Conservation (phyloP, 2,888 invertebrate species). For the Phyto melanocephala region DNA sequence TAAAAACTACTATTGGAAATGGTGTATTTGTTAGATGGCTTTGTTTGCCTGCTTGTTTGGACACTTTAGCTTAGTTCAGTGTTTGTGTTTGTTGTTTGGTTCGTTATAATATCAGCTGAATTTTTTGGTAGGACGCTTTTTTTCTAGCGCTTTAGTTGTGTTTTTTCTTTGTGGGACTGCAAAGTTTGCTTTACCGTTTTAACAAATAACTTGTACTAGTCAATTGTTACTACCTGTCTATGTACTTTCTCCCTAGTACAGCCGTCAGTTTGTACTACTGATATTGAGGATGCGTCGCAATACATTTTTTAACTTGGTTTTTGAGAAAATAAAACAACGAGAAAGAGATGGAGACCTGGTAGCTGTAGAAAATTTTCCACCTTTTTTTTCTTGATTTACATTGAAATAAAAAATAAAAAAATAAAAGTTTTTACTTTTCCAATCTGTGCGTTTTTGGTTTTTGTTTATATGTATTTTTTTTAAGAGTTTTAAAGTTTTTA, state of each 20-base stretch:
- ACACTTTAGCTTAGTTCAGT: conserved; percentile 43
- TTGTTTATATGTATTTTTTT: neutral
- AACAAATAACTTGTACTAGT: conserved; percentile 59
- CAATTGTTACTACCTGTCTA: conserved; percentile 52
- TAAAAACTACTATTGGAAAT: conserved; percentile 1
- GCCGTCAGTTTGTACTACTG: neutral
- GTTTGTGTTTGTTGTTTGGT: conserved; percentile 48
- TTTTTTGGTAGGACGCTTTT: conserved; percentile 2
- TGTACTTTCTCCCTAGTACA: conserved; percentile 13
- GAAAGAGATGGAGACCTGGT: neutral
- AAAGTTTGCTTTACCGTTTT: conserved; percentile 46
- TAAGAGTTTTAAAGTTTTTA: conserved; percentile 30
- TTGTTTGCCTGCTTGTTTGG: conserved; percentile 26
- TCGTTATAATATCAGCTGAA: conserved; percentile 30
- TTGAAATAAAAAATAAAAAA: neutral
- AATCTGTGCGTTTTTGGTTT: conserved; percentile 32
- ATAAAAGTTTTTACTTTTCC: conserved; percentile 21
- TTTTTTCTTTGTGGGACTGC: conserved; percentile 7
- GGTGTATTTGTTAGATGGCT: conserved; percentile 15
- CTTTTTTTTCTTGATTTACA: neutral
- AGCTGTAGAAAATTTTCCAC: neutral
- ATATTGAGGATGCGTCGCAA: neutral
- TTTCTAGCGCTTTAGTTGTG: conserved; percentile 16
- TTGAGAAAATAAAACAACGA: neutral
- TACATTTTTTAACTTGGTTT: neutral